phyloP scores from a whole-genome alignment of 2,797 vertebrate species.

The Acrossocheilus wenchowensis region DNA sequence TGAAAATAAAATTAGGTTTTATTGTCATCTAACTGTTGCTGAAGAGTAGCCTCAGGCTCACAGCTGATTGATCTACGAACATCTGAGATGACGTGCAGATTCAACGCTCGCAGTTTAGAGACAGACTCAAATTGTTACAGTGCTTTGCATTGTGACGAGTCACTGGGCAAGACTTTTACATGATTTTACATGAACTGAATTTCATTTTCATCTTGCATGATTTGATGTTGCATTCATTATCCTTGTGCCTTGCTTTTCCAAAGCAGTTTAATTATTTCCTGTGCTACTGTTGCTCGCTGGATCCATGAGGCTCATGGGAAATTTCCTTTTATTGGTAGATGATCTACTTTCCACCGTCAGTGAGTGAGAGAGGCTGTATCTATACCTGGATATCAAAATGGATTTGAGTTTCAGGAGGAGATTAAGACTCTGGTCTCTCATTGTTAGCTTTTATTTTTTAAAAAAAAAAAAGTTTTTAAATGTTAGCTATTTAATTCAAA shows the following conservation, averaged over 20 bases:
- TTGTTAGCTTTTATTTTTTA: not conserved
- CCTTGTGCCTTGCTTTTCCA: slow-evolving; percentile 37
- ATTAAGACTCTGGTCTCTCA: not conserved
- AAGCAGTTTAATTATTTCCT: slow-evolving; percentile 50
- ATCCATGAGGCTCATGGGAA: slow-evolving; percentile 61
- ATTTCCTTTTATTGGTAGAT: slow-evolving; percentile 77
- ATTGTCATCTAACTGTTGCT: too few relatives aligned
- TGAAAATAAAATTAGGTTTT: not conserved
- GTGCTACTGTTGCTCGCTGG: slow-evolving; percentile 55
- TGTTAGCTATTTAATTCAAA: not conserved
- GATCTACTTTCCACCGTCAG: slow-evolving; percentile 80
- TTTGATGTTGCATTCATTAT: slow-evolving; percentile 15
- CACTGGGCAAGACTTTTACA: not conserved
- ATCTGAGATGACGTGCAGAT: not conserved
- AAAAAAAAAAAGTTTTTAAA: not conserved
- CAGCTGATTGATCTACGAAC: not conserved
- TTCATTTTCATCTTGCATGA: slow-evolving; percentile 17
- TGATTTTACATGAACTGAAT: not conserved
- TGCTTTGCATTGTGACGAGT: not conserved
- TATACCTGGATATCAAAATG: slow-evolving; percentile 64
- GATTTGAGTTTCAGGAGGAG: slow-evolving; percentile 37
- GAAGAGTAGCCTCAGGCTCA: not conserved
- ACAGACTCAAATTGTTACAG: not conserved
- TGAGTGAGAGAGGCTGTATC: slow-evolving; percentile 64
- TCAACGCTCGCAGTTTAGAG: not conserved